Base-by-base conservation (phyloP, 2,797 vertebrate species). In the Amniataba percoides region DNA sequence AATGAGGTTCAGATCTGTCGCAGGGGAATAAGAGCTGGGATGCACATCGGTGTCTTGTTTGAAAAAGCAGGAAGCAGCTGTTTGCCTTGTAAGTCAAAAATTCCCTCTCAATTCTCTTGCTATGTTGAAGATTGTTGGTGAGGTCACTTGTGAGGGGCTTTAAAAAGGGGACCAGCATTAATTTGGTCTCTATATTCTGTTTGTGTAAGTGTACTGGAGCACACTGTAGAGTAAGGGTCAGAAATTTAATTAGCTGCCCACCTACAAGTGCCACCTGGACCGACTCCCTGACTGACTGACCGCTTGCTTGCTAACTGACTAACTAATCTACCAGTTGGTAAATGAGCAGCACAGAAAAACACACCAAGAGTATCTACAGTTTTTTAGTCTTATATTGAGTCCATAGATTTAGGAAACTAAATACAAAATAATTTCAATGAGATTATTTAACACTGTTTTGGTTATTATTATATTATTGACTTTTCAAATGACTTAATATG, bases 121-220 rank as follows among this genome's bases (percentile, higher is more conserved):
- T 23, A 2, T 40, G 65, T 69, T 19, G 12, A 45, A 45, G 14
- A 15, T 57, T 56, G 23, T 52, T 63, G 19, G 46, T 10, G 64
- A 66, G 65, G 80, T 85, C 77, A 72, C 78, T 77, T 48, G 56
- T 59, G 73, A 75, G 83, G 71, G 64, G 48, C 58, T 85, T 83
- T 64, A 63, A 80, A 72, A 55, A 34, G 19, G 8, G 11, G 34
- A 74, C 61, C 23, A 23, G 48, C 16, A 16, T 71, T 61, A 36
- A 61, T 71, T 75, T 66, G 71, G 55, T 71, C 63, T 66, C 10
- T 61, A 2, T 48, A 11, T 59, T 66, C 25, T 55, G 34, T 71
- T 16, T 78, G 51, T 60, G 6, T 14, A 18, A 21, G 4, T 79
- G 1, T 53, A 42, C 70, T n/a, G 19, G 45, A 59, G 31, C 18